Evolutionary conservation across 2,797 vertebrate species (phyloP).

Genomic region (Podargus strigoides): DNA sequence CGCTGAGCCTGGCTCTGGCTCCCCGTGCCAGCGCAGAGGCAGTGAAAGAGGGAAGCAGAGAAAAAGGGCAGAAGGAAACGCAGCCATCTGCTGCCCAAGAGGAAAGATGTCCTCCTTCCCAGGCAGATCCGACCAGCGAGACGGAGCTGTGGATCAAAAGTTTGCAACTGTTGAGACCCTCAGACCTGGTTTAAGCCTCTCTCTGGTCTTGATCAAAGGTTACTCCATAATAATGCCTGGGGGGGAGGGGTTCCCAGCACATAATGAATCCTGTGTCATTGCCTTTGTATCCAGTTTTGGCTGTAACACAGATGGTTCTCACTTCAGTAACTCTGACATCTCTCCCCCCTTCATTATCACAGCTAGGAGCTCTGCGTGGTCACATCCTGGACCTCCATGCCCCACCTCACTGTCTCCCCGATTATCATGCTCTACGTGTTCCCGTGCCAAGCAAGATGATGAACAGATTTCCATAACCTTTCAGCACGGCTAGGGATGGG

Average conservation of each 20-base stretch:
- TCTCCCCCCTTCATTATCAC: constrained; percentile 36
- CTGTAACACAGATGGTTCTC: constrained; percentile 57
- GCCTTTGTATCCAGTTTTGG: constrained; percentile 59
- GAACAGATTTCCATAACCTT: constrained; percentile 38
- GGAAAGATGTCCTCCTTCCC: not conserved
- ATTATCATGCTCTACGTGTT: constrained; percentile 14
- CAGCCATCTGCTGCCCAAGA: not conserved
- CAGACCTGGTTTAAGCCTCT: constrained; percentile 43
- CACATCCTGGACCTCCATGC: not conserved
- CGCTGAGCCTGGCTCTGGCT: not conserved
- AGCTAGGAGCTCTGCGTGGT: constrained; percentile 12
- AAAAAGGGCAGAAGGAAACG: not conserved
- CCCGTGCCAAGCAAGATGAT: not conserved
- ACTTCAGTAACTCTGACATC: constrained; percentile 53
- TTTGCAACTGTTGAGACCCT: constrained; percentile 21
- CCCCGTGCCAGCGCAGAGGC: not conserved
- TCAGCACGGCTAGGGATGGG: not conserved
- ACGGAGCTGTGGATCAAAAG: constrained; percentile 26
- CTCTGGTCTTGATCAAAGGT: constrained; percentile 66
- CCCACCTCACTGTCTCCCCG: constrained; percentile 31
- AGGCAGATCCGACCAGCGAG: not conserved
- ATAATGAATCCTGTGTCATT: constrained; percentile 55
- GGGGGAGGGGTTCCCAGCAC: constrained; percentile 42
- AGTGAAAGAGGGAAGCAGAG: not conserved
- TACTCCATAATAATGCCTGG: constrained; percentile 36